Evolutionary conservation across 2,797 vertebrate species (phyloP).

Genomic region (Zalophus californianus): DNA sequence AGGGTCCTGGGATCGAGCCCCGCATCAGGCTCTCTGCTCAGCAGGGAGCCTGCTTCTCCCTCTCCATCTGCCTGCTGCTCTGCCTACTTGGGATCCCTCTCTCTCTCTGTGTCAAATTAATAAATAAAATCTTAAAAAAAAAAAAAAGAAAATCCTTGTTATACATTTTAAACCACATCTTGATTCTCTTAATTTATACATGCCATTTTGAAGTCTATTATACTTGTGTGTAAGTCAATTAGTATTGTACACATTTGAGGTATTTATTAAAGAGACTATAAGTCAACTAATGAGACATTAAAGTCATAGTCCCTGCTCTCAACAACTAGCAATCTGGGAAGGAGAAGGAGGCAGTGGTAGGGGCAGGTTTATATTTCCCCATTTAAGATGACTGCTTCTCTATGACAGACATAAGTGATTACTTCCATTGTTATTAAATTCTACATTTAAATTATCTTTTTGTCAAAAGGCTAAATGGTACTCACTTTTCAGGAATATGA

Average conservation of each 20-base stretch:
- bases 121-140: too few relatives aligned
- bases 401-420: constrained; percentile 15
- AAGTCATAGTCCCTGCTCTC: neutral
- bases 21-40: too few relatives aligned
- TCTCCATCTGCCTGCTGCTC: too few relatives aligned
- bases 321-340: neutral
- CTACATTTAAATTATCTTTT: constrained; percentile 38
- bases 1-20: too few relatives aligned
- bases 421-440: constrained; percentile 46
- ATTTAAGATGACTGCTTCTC: constrained; percentile 18
- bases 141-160: constrained; percentile 44
- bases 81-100: too few relatives aligned
- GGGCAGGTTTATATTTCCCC: neutral
- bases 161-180: constrained; percentile 32
- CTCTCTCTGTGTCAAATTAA: too few relatives aligned
- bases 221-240: neutral
- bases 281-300: constrained; percentile 1
- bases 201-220: constrained; percentile 40
- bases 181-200: constrained; percentile 49
- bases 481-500: constrained; percentile 96
- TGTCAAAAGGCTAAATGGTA: constrained; percentile 65
- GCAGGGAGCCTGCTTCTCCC: too few relatives aligned
- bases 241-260: neutral
- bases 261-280: constrained; percentile 51
- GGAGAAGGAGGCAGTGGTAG: neutral